Conservation (phyloP, 2,888 invertebrate genomes). For the Trisateles emortualis region DNA sequence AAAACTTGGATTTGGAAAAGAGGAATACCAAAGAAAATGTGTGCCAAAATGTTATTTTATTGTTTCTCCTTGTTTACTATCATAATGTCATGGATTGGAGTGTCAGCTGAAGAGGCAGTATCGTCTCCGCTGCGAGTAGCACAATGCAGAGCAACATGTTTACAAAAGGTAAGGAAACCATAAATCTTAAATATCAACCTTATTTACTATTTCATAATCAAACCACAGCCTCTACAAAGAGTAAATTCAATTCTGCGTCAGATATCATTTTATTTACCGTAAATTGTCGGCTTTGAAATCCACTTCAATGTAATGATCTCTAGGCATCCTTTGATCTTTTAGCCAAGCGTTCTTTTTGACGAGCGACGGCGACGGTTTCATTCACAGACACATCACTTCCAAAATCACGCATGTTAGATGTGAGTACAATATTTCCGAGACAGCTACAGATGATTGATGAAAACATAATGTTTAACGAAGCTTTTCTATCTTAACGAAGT, state of each 20-base stretch:
- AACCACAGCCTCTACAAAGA: not conserved
- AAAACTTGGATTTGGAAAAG: constrained; percentile 62
- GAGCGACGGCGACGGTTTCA: not conserved
- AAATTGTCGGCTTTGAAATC: constrained; percentile 16
- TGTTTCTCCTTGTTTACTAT: constrained; percentile 81
- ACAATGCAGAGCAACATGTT: constrained; percentile 90
- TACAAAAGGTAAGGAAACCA: constrained; percentile 88
- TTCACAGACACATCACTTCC: not conserved
- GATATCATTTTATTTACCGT: constrained; percentile 12
- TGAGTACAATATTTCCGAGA: not conserved
- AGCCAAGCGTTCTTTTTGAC: constrained; percentile 16
- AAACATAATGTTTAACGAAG: not conserved
- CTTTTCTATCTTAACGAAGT: not conserved
- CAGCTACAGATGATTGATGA: not conserved
- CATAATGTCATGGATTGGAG: constrained; percentile 82
- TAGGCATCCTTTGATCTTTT: constrained; percentile 27
- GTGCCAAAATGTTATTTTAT: constrained; percentile 86
- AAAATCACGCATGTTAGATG: not conserved
- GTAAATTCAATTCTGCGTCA: not conserved
- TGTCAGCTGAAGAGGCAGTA: constrained; percentile 88
- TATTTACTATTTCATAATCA: not conserved
- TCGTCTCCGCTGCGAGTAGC: constrained; percentile 91
- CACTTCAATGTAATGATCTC: constrained; percentile 14
- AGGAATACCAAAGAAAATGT: constrained; percentile 85
- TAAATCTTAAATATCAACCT: constrained; percentile 9